Evolutionary conservation across 2,113 vertebrate genomes (phyloP).

Genomic region (Eulemur rufifrons): DNA sequence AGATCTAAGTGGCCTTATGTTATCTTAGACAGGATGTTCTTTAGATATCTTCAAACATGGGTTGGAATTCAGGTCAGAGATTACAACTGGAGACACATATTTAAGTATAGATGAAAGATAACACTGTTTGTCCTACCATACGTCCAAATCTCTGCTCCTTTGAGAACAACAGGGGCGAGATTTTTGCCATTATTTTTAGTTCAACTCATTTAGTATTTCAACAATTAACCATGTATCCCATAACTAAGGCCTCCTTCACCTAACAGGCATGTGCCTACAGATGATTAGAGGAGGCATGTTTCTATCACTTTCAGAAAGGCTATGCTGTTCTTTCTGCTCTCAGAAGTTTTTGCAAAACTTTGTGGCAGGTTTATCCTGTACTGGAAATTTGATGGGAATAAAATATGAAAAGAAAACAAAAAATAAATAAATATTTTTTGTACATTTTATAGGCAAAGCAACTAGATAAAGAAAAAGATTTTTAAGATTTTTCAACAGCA

Average conservation of each 20-base stretch:
- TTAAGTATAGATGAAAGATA: background rate
- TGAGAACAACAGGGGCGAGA: background rate
- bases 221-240: background rate
- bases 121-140: background rate
- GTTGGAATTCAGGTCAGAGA: constrained; percentile 23
- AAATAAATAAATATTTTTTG: background rate
- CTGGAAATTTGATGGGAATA: background rate
- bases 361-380: background rate
- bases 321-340: background rate
- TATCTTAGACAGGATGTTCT: background rate
- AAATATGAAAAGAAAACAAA: background rate
- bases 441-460: background rate
- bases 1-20: background rate
- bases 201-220: background rate
- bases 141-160: background rate
- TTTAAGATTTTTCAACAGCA: background rate
- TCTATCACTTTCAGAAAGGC: background rate
- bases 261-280: background rate
- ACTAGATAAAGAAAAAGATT: background rate
- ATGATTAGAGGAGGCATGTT: background rate
- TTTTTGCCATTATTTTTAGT: background rate
- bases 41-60: background rate
- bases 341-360: background rate
- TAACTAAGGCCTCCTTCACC: background rate
- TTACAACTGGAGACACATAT: background rate